Evolutionary conservation across 1,140 invertebrate species (phyloP).

Genomic region (Cardiocondyla obscurior): DNA sequence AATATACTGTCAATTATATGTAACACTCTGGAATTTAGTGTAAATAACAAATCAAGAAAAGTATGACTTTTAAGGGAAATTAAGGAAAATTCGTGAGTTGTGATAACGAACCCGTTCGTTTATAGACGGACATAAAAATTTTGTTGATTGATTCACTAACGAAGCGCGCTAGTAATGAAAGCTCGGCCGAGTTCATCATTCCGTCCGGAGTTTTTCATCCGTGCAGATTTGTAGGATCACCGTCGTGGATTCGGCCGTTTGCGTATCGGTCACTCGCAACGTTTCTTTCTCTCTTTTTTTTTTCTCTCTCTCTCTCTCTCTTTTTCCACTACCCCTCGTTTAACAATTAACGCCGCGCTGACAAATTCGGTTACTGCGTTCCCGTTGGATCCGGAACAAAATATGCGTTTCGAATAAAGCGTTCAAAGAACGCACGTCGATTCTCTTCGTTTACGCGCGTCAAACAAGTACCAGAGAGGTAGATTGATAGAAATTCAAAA

Average conservation of each 20-base stretch:
- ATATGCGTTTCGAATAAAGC: not conserved
- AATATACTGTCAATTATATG: not conserved
- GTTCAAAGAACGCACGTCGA: constrained; percentile 6
- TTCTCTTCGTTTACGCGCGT: not conserved
- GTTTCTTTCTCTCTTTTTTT: not conserved
- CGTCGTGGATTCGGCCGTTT: constrained; percentile 22
- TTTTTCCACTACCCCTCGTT: constrained; percentile 1
- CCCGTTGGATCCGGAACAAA: not conserved
- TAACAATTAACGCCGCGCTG: constrained; percentile 26
- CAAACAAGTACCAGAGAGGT: not conserved
- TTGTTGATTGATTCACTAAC: constrained; percentile 42
- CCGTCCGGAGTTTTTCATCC: constrained; percentile 1
- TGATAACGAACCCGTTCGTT: constrained; percentile 15
- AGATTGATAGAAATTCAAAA: not conserved
- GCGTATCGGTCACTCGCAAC: constrained; percentile 24
- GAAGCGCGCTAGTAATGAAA: constrained; percentile 19
- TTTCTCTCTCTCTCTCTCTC: not conserved
- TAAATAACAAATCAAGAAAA: not conserved
- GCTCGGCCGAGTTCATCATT: not conserved
- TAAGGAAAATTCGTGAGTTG: not conserved
- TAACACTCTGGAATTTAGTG: not conserved
- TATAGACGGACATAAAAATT: constrained; percentile 5
- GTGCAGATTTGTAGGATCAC: constrained; percentile 8
- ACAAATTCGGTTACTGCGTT: constrained; percentile 26
- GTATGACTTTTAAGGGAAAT: not conserved